phyloP scores from a whole-genome alignment of 2,113 vertebrate species.

The Tamias sibiricus region DNA sequence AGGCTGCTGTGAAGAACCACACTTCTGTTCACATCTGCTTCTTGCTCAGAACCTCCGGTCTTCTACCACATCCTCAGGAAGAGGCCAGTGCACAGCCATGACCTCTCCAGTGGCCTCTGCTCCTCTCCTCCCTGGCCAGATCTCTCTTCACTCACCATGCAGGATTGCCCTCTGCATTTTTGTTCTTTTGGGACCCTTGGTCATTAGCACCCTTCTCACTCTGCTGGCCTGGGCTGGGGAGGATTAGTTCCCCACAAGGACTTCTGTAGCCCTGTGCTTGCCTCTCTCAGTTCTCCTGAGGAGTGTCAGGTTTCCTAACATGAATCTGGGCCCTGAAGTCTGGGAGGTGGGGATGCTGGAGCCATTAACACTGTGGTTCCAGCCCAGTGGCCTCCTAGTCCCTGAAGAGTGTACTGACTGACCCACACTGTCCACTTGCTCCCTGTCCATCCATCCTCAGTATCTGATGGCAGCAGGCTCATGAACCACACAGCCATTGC shows the following conservation, averaged over 20 bases:
- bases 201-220: not conserved
- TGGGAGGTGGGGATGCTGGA: not conserved
- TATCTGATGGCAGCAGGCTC: not conserved
- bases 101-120: not conserved
- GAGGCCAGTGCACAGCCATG: accelerated
- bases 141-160: not conserved
- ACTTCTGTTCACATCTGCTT: not conserved
- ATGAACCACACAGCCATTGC: accelerated
- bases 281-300: not conserved
- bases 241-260: too few species aligned
- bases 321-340: not conserved
- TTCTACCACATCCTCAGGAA: not conserved
- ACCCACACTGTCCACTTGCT: not conserved
- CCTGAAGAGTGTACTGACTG: too few species aligned
- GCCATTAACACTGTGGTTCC: not conserved
- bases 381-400: not conserved
- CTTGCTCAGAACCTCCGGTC: not conserved
- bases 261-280: not conserved
- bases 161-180: not conserved
- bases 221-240: not conserved
- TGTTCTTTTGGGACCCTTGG: too few species aligned
- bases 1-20: not conserved
- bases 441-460: not conserved
- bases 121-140: too few species aligned
- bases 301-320: not conserved